Evolutionary conservation across 2,888 invertebrate genomes (phyloP).

Genomic region (Rotaria macrura): DNA sequence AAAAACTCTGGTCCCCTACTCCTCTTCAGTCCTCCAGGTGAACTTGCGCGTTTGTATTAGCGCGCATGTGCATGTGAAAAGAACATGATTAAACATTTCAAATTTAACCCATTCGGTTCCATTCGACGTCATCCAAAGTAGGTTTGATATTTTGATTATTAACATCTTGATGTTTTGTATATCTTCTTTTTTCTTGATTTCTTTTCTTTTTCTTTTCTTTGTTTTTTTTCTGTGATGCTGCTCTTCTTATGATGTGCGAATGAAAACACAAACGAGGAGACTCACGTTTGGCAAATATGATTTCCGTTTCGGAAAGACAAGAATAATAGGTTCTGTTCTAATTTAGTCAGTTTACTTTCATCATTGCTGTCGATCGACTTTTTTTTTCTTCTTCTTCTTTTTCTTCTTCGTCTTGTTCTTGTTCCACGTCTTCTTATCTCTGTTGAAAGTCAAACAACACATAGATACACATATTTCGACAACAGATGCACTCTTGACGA

Average conservation of each 20-base stretch:
- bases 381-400: background rate
- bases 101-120: background rate
- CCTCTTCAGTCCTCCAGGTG: background rate
- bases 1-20: background rate
- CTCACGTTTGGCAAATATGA: background rate
- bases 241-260: background rate
- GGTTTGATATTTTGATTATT: background rate
- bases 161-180: background rate
- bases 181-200: no score
- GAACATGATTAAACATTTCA: slow-evolving; percentile 3
- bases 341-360: slow-evolving; percentile 21
- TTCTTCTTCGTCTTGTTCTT: background rate
- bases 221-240: background rate
- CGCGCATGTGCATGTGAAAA: background rate
- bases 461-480: background rate
- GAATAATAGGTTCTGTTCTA: background rate
- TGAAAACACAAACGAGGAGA: background rate
- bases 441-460: background rate
- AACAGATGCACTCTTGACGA: background rate
- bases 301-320: slow-evolving; percentile 7
- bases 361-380: background rate
- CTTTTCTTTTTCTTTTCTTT: background rate
- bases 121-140: background rate
- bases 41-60: background rate
- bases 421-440: background rate